A percentile compares a stretch with the other conserved stretches of the same genome.
Evolutionary conservation across 2,888 invertebrate genomes (phyloP).

Genomic region (Stictocephala bisonia): DNA sequence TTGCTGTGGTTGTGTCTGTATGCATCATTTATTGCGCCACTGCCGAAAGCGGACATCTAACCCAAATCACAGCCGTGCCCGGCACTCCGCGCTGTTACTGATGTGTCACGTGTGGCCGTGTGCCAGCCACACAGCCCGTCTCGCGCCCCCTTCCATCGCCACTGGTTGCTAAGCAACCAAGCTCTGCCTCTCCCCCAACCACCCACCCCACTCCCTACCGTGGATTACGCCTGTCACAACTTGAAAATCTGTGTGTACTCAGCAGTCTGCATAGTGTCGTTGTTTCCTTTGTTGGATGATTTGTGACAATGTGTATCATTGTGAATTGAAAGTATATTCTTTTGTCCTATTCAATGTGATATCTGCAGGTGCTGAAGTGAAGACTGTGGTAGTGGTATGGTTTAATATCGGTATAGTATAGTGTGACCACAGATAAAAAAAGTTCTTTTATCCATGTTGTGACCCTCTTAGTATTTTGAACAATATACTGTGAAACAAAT

Average conservation of each 20-base stretch:
- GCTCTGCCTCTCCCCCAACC: not conserved
- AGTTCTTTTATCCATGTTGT: not conserved
- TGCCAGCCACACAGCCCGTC: not conserved
- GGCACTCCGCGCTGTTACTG: no score
- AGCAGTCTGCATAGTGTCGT: no score
- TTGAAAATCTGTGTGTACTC: not conserved
- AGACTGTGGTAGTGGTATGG: not conserved
- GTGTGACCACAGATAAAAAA: not conserved
- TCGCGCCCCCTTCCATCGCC: no score
- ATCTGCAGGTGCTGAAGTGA: not conserved
- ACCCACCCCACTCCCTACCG: not conserved
- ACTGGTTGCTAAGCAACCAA: no score
- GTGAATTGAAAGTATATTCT: not conserved
- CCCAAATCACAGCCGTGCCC: no score
- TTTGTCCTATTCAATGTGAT: not conserved
- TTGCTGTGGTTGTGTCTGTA: no score
- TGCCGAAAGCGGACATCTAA: no score
- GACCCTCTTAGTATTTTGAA: not conserved
- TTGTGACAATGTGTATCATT: no score
- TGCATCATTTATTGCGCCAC: no score
- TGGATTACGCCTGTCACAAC: no score
- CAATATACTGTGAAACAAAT: not conserved
- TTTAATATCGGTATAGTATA: not conserved
- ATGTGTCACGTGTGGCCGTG: no score
- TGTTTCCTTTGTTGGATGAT: not conserved